phyloP scores from a whole-genome alignment of 2,888 invertebrate species.

The Calliscelio sp. region DNA sequence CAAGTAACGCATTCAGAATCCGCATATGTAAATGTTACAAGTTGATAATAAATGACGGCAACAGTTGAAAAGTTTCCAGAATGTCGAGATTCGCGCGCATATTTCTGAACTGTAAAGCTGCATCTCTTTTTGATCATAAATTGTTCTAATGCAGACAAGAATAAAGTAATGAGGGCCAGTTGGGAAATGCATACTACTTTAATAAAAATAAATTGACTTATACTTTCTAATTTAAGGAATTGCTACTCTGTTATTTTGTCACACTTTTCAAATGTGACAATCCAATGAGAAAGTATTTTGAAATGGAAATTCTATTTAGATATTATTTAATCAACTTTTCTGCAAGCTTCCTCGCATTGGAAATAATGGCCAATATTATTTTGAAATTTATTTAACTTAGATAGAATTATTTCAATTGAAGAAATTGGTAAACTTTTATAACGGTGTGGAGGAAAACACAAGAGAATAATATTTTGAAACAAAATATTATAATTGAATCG shows the following conservation, averaged over 20 bases:
- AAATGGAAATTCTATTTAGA: too few species aligned
- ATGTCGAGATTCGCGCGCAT: constrained; percentile 39
- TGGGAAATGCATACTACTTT: constrained; percentile 42
- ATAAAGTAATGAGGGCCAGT: constrained; percentile 44
- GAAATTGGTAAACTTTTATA: too few species aligned
- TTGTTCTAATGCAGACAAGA: constrained; percentile 52
- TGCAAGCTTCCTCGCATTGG: too few species aligned
- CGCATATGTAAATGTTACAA: constrained; percentile 24
- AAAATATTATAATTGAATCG: too few species aligned
- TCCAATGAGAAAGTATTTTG: background rate
- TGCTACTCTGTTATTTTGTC: constrained; percentile 15
- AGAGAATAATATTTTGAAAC: too few species aligned
- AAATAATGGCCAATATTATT: too few species aligned
- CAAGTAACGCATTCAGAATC: background rate
- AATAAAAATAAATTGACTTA: constrained; percentile 62
- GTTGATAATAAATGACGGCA: constrained; percentile 41
- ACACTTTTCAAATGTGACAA: constrained; percentile 17
- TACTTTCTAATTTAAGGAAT: constrained; percentile 57
- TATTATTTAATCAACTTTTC: too few species aligned
- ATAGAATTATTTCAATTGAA: too few species aligned
- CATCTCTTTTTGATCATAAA: constrained; percentile 60
- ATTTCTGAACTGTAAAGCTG: constrained; percentile 48
- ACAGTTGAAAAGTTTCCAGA: constrained; percentile 50
- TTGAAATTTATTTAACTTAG: too few species aligned
- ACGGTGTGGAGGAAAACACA: too few species aligned